Conservation (phyloP, 2,113 vertebrate species). For the Scalopus aquaticus region DNA sequence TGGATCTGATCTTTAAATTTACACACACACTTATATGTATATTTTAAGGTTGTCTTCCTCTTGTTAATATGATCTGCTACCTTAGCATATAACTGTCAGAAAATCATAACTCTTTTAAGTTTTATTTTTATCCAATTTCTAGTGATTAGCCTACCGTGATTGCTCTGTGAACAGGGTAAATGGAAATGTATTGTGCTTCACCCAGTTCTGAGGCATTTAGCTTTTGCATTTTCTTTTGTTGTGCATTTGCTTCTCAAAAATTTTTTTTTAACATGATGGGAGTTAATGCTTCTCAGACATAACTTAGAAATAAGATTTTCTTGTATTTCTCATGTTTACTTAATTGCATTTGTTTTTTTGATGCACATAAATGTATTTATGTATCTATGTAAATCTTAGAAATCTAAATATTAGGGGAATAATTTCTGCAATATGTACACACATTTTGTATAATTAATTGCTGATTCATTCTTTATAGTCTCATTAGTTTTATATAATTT, state of each 20-base stretch:
- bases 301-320: conserved; percentile 9
- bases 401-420: background rate
- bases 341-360: conserved; percentile 8
- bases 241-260: background rate
- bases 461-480: background rate
- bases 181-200: background rate
- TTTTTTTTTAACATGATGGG: background rate
- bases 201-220: background rate
- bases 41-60: background rate
- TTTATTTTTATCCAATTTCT: background rate
- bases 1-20: background rate
- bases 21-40: background rate
- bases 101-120: background rate
- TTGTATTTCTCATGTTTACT: background rate
- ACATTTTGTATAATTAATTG: background rate
- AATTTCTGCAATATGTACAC: background rate
- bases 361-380: background rate
- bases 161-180: background rate
- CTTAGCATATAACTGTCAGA: background rate
- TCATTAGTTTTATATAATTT: conserved; percentile 40
- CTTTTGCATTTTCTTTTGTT: background rate
- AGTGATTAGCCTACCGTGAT: background rate
- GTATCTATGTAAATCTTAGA: background rate
- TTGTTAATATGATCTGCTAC: background rate
- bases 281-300: background rate